These are phyloP conservation scores for Microcebus murinus DNA, from an alignment of 2,113 vertebrate genomes.

Conservation along the genomic window DNA sequence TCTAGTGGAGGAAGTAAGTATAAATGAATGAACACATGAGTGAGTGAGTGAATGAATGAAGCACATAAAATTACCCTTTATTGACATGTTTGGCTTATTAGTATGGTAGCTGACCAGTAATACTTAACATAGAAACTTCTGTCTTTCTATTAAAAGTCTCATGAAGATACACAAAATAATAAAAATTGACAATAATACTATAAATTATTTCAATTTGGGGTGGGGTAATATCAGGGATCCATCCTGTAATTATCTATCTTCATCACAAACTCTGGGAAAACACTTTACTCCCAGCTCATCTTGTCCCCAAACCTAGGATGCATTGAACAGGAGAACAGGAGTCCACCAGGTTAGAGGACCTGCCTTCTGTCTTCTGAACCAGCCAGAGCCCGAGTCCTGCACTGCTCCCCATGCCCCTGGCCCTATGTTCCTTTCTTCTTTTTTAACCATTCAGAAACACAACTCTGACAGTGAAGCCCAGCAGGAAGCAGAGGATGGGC, in stretches of 20 bases:
- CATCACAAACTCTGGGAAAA: neutral
- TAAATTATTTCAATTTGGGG: neutral
- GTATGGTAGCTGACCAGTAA: neutral
- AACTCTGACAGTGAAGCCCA: neutral
- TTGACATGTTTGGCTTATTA: neutral
- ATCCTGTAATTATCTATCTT: neutral
- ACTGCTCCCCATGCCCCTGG: accelerated
- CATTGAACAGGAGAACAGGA: neutral
- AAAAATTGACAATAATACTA: neutral
- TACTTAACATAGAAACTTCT: neutral
- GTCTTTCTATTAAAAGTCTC: neutral
- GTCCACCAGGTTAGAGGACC: neutral
- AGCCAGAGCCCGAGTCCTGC: neutral
- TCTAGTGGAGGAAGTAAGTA: neutral
- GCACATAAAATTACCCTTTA: neutral
- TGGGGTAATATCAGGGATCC: neutral
- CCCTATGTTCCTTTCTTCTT: neutral
- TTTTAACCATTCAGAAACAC: neutral
- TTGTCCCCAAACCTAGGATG: neutral
- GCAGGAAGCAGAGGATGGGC: neutral
- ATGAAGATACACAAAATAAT: neutral
- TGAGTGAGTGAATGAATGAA: neutral
- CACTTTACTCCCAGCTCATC: neutral
- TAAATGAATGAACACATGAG: neutral
- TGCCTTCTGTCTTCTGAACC: neutral